phyloP scores from a whole-genome alignment of 2,888 invertebrate species.

The Ochlodes sylvanus region DNA sequence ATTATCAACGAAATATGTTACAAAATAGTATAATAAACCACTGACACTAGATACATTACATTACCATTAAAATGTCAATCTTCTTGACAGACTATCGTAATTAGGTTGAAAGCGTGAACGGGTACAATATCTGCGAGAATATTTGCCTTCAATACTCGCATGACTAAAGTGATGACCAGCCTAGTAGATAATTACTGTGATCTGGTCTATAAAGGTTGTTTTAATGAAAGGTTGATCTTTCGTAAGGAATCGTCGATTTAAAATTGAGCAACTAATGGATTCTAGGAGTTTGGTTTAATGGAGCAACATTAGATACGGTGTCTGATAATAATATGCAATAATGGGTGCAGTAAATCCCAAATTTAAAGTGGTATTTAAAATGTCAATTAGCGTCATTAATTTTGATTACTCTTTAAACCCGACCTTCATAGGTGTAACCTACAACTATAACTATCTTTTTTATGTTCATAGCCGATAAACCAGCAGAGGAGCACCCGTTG shows the following conservation, averaged over 20 bases:
- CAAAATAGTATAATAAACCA: neutral
- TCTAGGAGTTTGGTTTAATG: slow-evolving; percentile 17
- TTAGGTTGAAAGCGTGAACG: slow-evolving; percentile 6
- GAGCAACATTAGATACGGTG: slow-evolving; percentile 6
- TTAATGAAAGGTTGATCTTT: slow-evolving; percentile 14
- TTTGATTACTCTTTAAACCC: too few species aligned
- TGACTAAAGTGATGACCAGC: slow-evolving; percentile 20
- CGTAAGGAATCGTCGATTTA: slow-evolving; percentile 14
- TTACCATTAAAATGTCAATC: neutral
- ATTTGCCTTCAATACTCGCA: slow-evolving; percentile 11
- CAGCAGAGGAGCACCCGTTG: too few species aligned
- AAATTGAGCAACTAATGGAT: slow-evolving; percentile 24
- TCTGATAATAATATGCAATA: slow-evolving; percentile 7
- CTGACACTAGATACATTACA: neutral
- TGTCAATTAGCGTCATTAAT: too few species aligned
- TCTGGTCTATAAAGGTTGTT: slow-evolving; percentile 7
- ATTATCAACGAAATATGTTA: too few species aligned
- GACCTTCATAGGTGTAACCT: too few species aligned
- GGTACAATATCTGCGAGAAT: neutral
- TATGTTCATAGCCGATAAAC: too few species aligned
- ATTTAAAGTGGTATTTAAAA: too few species aligned
- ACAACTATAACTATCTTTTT: too few species aligned
- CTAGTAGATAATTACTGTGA: slow-evolving; percentile 15
- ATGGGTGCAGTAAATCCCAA: too few species aligned
- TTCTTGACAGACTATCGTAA: slow-evolving; percentile 13